Conservation (phyloP, 2,888 invertebrate genomes). For the Malthinus flaveolus region DNA sequence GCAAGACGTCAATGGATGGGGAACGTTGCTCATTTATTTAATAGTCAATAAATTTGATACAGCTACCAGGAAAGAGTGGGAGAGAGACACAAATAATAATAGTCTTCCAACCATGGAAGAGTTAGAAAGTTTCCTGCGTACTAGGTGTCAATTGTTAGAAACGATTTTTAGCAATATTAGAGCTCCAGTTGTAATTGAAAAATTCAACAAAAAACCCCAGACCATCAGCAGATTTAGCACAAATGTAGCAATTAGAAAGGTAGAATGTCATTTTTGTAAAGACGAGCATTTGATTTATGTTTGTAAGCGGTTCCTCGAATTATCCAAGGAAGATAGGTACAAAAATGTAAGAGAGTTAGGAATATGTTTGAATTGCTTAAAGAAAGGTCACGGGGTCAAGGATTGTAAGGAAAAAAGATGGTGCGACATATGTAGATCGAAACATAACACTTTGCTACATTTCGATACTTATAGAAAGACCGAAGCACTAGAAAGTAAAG, state of each 20-base stretch:
- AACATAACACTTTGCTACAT: neutral
- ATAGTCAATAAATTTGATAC: slow-evolving; percentile 24
- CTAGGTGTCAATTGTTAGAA: too few relatives aligned
- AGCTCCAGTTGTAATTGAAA: neutral
- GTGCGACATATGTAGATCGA: neutral
- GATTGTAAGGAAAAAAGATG: too few relatives aligned
- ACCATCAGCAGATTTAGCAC: neutral
- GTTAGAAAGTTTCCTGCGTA: slow-evolving; percentile 9
- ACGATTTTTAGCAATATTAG: too few relatives aligned
- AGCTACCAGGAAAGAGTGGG: slow-evolving; percentile 20
- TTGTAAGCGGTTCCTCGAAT: neutral
- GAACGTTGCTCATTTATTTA: slow-evolving; percentile 11
- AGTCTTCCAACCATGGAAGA: slow-evolving; percentile 19
- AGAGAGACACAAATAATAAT: slow-evolving; percentile 7
- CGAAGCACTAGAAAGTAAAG: neutral
- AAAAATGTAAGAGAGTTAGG: neutral
- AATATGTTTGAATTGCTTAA: neutral
- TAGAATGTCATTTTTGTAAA: neutral
- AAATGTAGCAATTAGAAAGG: neutral
- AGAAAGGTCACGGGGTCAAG: neutral
- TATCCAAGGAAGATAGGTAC: neutral
- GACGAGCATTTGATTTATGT: neutral
- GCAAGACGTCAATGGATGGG: slow-evolving; percentile 13
- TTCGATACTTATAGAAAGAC: neutral
- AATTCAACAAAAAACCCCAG: neutral